phyloP scores from a whole-genome alignment of 2,113 vertebrate species.

The Leiothrix lutea region DNA sequence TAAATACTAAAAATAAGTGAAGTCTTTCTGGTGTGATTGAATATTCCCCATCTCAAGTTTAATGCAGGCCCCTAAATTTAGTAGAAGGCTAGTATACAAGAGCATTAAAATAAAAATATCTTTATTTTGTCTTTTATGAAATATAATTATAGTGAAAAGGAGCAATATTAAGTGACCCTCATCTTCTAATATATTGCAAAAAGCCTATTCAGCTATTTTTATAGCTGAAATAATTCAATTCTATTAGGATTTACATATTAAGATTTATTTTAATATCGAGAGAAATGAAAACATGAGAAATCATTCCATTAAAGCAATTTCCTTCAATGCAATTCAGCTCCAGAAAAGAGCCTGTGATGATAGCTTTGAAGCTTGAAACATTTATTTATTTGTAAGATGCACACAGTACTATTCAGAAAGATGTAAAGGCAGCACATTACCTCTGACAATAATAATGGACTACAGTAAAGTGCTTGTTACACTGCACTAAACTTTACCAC shows the following conservation, averaged over 20 bases:
- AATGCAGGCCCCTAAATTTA: neutral
- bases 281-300: constrained; percentile 50
- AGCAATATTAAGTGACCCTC: neutral
- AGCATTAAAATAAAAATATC: neutral
- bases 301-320: constrained; percentile 49
- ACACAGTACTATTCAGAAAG: neutral
- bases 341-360: constrained; percentile 36
- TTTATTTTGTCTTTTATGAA: constrained; percentile 15
- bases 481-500: neutral
- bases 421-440: neutral
- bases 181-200: constrained; percentile 27
- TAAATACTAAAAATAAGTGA: neutral
- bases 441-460: neutral
- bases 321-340: constrained; percentile 25
- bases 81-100: neutral
- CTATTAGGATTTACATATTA: neutral
- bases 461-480: neutral
- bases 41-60: neutral
- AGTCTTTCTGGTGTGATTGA: neutral
- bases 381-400: constrained; percentile 29
- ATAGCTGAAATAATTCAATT: constrained; percentile 20
- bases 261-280: constrained; percentile 23
- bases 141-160: neutral
- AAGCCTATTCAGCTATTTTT: constrained; percentile 1
- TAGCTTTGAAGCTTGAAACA: constrained; percentile 22